These are phyloP conservation scores for Zaprionus bogoriensis DNA, from an alignment of 2,888 invertebrate genomes.

Conservation along the genomic window DNA sequence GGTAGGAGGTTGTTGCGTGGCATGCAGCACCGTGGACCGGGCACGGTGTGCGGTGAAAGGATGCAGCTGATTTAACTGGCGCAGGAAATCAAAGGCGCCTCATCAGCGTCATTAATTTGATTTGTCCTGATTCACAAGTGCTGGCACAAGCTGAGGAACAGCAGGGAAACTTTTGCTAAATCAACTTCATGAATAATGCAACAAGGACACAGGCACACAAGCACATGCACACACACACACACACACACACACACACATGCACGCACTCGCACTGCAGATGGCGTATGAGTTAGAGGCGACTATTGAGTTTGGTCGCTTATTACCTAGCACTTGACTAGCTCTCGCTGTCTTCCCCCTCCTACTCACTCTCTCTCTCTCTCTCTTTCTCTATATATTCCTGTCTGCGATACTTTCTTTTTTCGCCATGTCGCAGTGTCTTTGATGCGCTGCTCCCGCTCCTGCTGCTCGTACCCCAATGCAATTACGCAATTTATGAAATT, in stretches of 20 bases:
- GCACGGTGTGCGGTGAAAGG: background rate
- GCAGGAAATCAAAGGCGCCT: conserved; percentile 46
- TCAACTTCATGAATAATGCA: conserved; percentile 58
- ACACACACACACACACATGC: background rate
- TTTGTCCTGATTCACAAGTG: conserved; percentile 40
- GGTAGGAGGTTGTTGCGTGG: too few relatives aligned
- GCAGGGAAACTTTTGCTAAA: conserved; percentile 37
- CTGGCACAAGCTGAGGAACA: conserved; percentile 6
- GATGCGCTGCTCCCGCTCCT: background rate
- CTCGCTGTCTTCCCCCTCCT: background rate
- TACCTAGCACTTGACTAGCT: conserved; percentile 21
- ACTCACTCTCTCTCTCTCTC: background rate
- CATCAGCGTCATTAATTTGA: conserved; percentile 60
- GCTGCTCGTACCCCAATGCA: conserved; percentile 39
- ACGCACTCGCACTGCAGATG: background rate
- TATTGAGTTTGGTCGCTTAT: conserved; percentile 44
- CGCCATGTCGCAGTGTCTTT: background rate
- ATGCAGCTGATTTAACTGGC: conserved; percentile 39
- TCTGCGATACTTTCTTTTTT: background rate
- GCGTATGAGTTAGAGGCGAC: conserved; percentile 11
- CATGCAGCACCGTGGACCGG: too few relatives aligned
- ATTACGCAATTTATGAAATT: conserved; percentile 71
- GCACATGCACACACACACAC: background rate
- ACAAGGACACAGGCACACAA: conserved; percentile 14
- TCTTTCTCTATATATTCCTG: background rate